Evolutionary conservation across 2,888 invertebrate species (phyloP).

Genomic region (Globia sparganii): DNA sequence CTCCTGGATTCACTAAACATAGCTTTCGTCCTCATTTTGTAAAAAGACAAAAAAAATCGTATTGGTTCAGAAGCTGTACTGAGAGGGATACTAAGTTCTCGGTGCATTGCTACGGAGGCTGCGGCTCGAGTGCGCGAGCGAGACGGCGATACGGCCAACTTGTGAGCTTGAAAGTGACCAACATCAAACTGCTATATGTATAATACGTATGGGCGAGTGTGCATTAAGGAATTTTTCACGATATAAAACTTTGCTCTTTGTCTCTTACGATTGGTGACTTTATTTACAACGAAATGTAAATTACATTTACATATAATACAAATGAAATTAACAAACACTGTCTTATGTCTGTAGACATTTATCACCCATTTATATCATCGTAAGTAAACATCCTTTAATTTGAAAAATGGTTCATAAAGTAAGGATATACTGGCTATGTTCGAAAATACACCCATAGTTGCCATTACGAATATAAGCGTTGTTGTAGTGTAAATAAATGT

Average conservation of each 20-base stretch:
- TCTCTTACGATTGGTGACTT: constrained; percentile 39
- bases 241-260: constrained; percentile 61
- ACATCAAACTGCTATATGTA: constrained; percentile 67
- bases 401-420: neutral
- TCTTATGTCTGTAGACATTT: neutral
- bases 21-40: constrained; percentile 67
- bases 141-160: constrained; percentile 70
- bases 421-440: neutral
- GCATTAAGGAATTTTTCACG: constrained; percentile 70
- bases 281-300: constrained; percentile 15
- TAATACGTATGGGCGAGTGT: constrained; percentile 61
- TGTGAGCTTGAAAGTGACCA: constrained; percentile 73
- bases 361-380: constrained; percentile 5
- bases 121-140: constrained; percentile 73
- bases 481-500: neutral
- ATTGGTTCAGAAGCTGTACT: constrained; percentile 79
- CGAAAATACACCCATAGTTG: neutral
- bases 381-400: neutral
- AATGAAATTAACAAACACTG: constrained; percentile 11
- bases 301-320: constrained; percentile 1
- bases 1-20: constrained; percentile 37
- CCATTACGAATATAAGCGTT: neutral
- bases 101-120: constrained; percentile 76
- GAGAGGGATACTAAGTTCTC: constrained; percentile 68
- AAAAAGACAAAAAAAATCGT: constrained; percentile 75